A percentile compares a stretch with the other conserved stretches of the same genome.
Conservation (phyloP, 2,888 invertebrate species). For the Lithophane leautieri region DNA sequence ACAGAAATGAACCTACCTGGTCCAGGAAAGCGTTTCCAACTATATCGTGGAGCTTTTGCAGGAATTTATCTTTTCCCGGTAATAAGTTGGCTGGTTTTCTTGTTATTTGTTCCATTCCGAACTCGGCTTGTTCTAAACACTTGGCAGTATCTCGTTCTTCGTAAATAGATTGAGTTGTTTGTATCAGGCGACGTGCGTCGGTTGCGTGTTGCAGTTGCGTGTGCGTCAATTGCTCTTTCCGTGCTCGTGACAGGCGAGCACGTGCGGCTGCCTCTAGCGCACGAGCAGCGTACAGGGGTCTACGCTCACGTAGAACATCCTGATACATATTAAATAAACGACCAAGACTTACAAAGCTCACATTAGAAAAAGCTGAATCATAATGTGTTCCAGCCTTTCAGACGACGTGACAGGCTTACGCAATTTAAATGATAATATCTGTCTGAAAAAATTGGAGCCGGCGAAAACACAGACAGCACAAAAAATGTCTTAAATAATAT, state of each 20-base stretch:
- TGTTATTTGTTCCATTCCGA: slow-evolving; percentile 84
- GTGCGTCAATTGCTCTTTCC: slow-evolving; percentile 78
- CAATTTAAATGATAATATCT: slow-evolving; percentile 71
- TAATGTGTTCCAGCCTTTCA: slow-evolving; percentile 40
- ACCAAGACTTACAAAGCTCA: slow-evolving; percentile 35
- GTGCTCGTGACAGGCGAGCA: slow-evolving; percentile 76
- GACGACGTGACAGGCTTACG: slow-evolving; percentile 52
- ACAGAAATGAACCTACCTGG: slow-evolving; percentile 75
- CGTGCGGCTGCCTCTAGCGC: slow-evolving; percentile 79
- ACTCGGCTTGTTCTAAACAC: slow-evolving; percentile 84
- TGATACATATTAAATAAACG: slow-evolving; percentile 61
- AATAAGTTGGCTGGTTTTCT: slow-evolving; percentile 79
- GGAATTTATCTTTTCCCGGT: slow-evolving; percentile 83
- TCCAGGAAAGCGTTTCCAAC: slow-evolving; percentile 83
- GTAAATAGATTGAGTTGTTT: slow-evolving; percentile 71
- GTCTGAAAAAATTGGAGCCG: slow-evolving; percentile 63
- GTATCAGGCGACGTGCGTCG: slow-evolving; percentile 81
- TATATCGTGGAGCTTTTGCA: slow-evolving; percentile 81
- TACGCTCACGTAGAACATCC: slow-evolving; percentile 83
- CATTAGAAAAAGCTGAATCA: slow-evolving; percentile 52
- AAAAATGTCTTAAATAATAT: slow-evolving; percentile 40
- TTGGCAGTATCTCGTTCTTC: slow-evolving; percentile 80
- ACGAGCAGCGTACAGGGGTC: slow-evolving; percentile 83
- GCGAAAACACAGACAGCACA: slow-evolving; percentile 61
- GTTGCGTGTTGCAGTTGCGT: slow-evolving; percentile 80